Base-by-base conservation (phyloP, 2,797 vertebrate species). In the Lepilemur ruficaudatus region DNA sequence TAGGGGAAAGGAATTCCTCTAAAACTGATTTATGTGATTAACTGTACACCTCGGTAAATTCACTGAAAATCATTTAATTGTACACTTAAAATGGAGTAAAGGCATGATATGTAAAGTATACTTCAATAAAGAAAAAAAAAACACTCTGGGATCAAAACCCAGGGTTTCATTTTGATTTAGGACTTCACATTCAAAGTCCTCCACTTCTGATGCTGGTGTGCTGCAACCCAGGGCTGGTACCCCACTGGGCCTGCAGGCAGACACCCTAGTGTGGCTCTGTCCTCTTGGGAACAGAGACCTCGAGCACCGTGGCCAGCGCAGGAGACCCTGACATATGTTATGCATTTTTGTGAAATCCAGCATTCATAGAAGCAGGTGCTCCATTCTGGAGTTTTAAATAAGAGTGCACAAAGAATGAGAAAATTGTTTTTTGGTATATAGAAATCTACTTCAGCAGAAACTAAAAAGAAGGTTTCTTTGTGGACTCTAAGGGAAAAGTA, bases 401-500 rank as follows among this genome's bases (percentile, higher is more conserved):
- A 72, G 79, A 90, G 35, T 89, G 9, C 28, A 94, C 70, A 87
- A 61, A 76, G 90, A 91, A 95, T 72, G 95, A 43, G 79, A 78
- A 80, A n/a, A 72, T 38, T 69, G 3, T 35, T 97, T 88, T 91
- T 28, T 5, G 14, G 61, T 9, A 17, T 15, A 18, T 73, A 61
- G 18, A 95, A 73, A n/a, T 80, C 57, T 9, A 61, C 52, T 82
- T 87, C 30, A 78, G 86, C 93, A 90, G 82, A 98, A 95, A 20
- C 48, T 13, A 59, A 25, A 94, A 18, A 93, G 50, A 78, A 93
- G 7, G 61, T 65, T 79, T 92, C 96, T 98, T 88, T 95, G 38
- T 94, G 61, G 76, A 78, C 70, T 96, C 86, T 67, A 13, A 95
- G 92, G 61, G 69, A 73, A 96, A 98, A 95, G 35, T 82, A 95